phyloP scores from a whole-genome alignment of 2,797 vertebrate species.

The Rhinichthys osculus region DNA sequence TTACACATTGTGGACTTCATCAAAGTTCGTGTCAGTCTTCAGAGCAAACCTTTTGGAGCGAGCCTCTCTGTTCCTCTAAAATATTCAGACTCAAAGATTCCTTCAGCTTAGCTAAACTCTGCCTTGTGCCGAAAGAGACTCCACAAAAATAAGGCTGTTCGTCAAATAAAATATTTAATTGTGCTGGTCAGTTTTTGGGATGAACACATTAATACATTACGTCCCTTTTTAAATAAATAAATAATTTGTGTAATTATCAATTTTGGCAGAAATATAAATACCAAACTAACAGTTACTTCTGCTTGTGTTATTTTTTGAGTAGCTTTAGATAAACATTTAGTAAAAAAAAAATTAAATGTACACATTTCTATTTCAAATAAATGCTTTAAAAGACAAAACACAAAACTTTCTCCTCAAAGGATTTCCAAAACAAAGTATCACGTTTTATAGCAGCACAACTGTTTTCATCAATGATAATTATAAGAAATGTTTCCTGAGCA shows the following conservation, averaged over 20 bases:
- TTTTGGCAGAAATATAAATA: background rate
- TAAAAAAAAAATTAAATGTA: background rate
- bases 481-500: background rate
- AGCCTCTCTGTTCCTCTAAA: constrained; percentile 51
- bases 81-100: constrained; percentile 41
- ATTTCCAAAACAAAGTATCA: no score
- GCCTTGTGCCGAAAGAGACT: background rate
- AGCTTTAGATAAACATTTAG: background rate
- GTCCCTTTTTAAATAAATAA: background rate
- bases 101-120: constrained; percentile 29
- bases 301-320: background rate
- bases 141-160: background rate
- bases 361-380: background rate
- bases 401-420: no score
- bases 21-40: constrained; percentile 27
- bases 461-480: background rate
- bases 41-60: constrained; percentile 26
- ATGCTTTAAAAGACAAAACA: no score
- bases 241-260: background rate
- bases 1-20: background rate
- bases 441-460: background rate
- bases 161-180: background rate
- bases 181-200: background rate
- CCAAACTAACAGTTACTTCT: background rate
- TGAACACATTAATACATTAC: background rate